Conservation (phyloP, 2,888 invertebrate species). For the Mamestra brassicae region DNA sequence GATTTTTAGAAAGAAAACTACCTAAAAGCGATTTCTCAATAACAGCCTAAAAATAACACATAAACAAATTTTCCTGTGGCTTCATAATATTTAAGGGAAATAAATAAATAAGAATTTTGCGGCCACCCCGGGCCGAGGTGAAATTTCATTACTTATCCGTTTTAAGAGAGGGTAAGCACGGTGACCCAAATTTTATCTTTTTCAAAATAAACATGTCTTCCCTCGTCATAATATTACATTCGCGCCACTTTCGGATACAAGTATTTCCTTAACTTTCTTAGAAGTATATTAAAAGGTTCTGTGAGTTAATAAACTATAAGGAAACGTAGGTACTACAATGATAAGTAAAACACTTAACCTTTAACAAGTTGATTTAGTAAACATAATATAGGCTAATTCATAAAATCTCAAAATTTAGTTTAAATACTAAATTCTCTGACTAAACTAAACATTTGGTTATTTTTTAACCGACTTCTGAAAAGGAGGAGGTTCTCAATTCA, state of each 20-base stretch:
- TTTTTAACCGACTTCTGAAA: too few species aligned
- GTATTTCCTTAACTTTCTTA: conserved; percentile 59
- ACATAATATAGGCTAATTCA: too few species aligned
- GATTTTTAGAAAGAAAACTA: not conserved
- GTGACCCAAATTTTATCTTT: conserved; percentile 71
- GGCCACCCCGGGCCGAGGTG: conserved; percentile 54
- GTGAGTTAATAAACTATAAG: conserved; percentile 4
- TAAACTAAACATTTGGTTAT: too few species aligned
- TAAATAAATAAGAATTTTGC: conserved; percentile 65
- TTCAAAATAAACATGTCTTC: conserved; percentile 65
- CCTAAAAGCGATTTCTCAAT: not conserved
- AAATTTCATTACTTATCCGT: conserved; percentile 72
- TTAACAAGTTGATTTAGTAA: too few species aligned
- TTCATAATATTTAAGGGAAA: conserved; percentile 58
- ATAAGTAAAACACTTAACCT: too few species aligned
- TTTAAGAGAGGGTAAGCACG: conserved; percentile 66
- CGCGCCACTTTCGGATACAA: conserved; percentile 43
- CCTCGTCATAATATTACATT: conserved; percentile 64
- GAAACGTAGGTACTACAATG: not conserved
- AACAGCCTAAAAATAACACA: not conserved
- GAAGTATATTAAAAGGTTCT: conserved; percentile 45
- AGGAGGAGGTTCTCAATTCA: too few species aligned
- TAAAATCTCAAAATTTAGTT: too few species aligned
- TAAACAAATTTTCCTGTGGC: conserved; percentile 2
- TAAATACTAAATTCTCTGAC: too few species aligned